Base-by-base conservation (phyloP, 2,797 vertebrate genomes). In the Anabacerthia variegaticeps region DNA sequence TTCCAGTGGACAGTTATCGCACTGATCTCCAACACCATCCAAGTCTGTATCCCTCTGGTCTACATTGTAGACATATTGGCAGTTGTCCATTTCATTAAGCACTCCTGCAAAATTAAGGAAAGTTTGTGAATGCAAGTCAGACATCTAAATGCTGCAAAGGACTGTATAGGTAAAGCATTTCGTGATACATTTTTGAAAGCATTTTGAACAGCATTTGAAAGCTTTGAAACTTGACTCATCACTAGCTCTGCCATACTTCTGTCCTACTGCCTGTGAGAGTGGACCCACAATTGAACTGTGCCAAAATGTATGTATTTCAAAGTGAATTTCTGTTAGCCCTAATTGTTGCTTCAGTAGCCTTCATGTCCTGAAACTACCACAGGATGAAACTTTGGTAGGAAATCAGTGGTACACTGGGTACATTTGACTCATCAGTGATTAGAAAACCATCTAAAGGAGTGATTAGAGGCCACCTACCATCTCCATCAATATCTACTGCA, bases 21-120 rank as follows among this genome's bases (percentile, higher is more conserved):
- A 99, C 58, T 99, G 99, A 97, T 99, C 99, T 97, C 99, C 99
- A 88, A 99, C 99, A 10, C 99, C 99, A 37, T 99, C 99, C 91
- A 98, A 97, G 83, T 99, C 99, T 14, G 98, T 99, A 85, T 99
- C 99, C 92, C 98, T 99, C 98, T 99, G 99, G 97, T 99, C 99
- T 97, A 99, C 98, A 3, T 99, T 99, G 97, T 99, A 99, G 77
- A 99, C 99, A 56, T 99, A 99, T 2, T 99, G 99, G 93, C 99
- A 99, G 91, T 99, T 99, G 97, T 99, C 99, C 27, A 97, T 97
- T 97, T 99, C 99, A 63, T 99, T 99, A 96, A 99, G 98, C 97
- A 99, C 98, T 20, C 99, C 99, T 99, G 96, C 65, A 90, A 97
- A 74, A 56, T 69, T 89, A 59, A 86, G 7, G 8, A 23, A 26